Evolutionary conservation across 2,113 vertebrate genomes (phyloP), one percentile per base, ranked within the genome.

Genomic region (Megaptera novaeangliae): DNA sequence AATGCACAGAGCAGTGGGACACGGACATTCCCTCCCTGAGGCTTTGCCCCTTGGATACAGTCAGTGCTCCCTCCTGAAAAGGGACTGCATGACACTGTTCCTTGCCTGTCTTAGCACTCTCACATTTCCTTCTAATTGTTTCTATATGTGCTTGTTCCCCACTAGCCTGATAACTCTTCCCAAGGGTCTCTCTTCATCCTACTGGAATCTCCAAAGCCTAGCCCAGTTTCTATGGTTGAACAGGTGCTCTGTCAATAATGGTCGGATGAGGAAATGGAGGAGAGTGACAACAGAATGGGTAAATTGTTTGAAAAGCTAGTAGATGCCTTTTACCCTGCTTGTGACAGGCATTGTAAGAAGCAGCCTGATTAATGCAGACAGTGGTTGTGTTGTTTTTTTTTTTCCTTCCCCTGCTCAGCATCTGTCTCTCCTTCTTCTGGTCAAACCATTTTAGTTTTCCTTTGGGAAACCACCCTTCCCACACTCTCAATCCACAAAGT

Each of bases 361-460:
- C 21, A 49, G 59, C 71, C 11, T 0, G 52, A n/a, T 63, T 20
- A 20, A 31, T 46, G 52, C 46, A 68, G 52, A 55, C 25, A 14
- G 46, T 4, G 81, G 39, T 59, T 44, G 9, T 9, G 74, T 27
- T 20, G 7, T 31, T 36, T 14, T 23, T 34, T 44, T 55, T 6
- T 61, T 3, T 18, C 25, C 20, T n/a, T 78, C 20, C 4, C n/a
- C 66, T 74, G 66, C 49, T 82, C 39, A 75, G 21, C 71, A 55
- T 72, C 63, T 52, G 27, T 95, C 46, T 89, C 46, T 86, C 17
- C 82, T 93, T 69, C n/a, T 92, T 92, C 94, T 85, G 95, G 66
- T 94, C 96, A 94, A 88, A 88, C 34, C 88, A 96, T 84, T 93
- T 82, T 31, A 69, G 34, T 55, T 95, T 87, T 96, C 75, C 57